Conservation (phyloP, 1,140 invertebrate species). For the Neodiprion fabricii region DNA sequence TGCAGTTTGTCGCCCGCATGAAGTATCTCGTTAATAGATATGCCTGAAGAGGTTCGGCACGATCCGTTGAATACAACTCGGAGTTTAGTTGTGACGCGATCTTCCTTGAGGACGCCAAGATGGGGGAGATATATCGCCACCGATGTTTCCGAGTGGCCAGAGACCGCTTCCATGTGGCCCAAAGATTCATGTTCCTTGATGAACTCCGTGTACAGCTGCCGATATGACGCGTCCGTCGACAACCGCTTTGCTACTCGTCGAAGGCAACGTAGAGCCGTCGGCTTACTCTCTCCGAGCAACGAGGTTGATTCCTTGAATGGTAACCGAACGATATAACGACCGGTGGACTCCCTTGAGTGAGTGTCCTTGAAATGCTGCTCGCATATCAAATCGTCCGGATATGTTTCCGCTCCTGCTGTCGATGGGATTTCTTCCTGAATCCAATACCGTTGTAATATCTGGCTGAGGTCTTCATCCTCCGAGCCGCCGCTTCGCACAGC, state of each 20-base stretch:
- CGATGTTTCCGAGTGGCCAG: not conserved
- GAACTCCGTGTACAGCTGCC: constrained; percentile 38
- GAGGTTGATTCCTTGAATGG: constrained; percentile 9
- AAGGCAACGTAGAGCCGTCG: constrained; percentile 20
- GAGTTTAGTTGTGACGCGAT: not conserved
- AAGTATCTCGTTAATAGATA: constrained; percentile 45
- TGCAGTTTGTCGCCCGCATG: constrained; percentile 26
- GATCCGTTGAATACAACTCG: constrained; percentile 49
- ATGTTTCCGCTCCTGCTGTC: too few species aligned
- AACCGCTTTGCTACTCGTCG: constrained; percentile 24
- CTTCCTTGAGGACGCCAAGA: constrained; percentile 8
- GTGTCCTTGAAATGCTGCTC: constrained; percentile 20
- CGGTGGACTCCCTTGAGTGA: constrained; percentile 11
- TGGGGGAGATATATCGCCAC: constrained; percentile 9
- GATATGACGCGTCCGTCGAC: constrained; percentile 27
- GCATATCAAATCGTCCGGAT: not conserved
- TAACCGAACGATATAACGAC: constrained; percentile 19
- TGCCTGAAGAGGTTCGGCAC: constrained; percentile 29
- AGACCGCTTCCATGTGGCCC: constrained; percentile 41
- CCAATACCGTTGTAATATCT: too few species aligned
- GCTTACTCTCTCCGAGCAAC: constrained; percentile 26
- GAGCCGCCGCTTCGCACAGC: too few species aligned
- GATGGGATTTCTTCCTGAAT: too few species aligned
- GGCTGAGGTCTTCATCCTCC: too few species aligned
- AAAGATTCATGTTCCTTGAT: constrained; percentile 47